Base-by-base conservation (phyloP, 2,113 vertebrate species). In the Lycocorax pyrrhopterus region DNA sequence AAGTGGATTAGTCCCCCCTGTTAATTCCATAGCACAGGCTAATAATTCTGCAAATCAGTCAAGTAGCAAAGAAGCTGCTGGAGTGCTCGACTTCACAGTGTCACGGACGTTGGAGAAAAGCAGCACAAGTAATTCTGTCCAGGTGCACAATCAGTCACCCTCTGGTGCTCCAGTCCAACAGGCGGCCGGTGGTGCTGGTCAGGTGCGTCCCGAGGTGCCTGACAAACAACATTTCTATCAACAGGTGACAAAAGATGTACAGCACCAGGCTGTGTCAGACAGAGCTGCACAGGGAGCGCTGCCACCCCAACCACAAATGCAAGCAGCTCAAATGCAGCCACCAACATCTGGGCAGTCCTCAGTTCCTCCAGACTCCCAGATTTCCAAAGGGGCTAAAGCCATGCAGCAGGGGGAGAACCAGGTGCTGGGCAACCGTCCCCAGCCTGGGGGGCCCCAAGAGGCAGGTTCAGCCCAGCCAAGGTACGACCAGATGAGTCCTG, bases 171-270 rank as follows among this genome's bases (percentile, higher is more conserved):
- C 59, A 58, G 33, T 32, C 66, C 98, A 20, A 77, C 98, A 95
- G 55, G 82, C 81, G 37, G 93, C 64, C 53, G 30, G 41, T 51
- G 94, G 59, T 43, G 89, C 94, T 37, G 88, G 32, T 56, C 96
- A 80, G 9, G 35, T 67, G 7, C 96, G 66, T 33, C 39, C 95
- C 3, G 95, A 97, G 63, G 87, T 79, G 35, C 98, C 80, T 97
- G 98, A 98, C 96, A 92, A 96, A 25, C 97, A 98, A 86, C 98
- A 82, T 97, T 99, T 99, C 97, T 99, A 99, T 94, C 98, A 98
- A 93, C 99, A 99, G 98, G 99, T 99, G 91, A 99, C 98, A 81
- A 98, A 98, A 98, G 98, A 98, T 76, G 96, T 95, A 4, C 98
- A 98, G 93, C 98, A 97, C 53, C 97, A 97, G 67, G 73, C 63